Conservation (phyloP, 2,113 vertebrate species). For the Pachyramphus minor region DNA sequence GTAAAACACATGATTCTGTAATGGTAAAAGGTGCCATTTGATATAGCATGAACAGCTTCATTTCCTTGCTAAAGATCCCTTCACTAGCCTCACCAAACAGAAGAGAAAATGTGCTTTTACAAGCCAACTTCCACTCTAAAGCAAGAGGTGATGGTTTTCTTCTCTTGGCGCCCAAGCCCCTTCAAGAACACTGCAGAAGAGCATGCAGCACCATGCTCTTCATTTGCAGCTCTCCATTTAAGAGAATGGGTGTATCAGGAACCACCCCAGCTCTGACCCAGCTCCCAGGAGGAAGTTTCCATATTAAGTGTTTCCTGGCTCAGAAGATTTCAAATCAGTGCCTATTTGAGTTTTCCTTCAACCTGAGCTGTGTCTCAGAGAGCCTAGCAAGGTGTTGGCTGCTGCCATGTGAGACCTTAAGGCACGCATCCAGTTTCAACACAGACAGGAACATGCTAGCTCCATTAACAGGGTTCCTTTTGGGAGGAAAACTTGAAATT, state of each 20-base stretch:
- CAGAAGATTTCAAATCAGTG: neutral
- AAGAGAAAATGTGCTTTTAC: neutral
- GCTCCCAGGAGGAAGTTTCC: neutral
- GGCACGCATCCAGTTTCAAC: neutral
- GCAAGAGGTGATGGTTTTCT: neutral
- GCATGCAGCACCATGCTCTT: neutral
- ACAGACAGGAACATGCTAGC: neutral
- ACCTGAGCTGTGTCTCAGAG: neutral
- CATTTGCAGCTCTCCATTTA: neutral
- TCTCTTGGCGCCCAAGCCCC: neutral
- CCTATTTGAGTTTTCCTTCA: neutral
- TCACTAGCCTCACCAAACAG: neutral
- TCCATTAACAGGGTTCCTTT: neutral
- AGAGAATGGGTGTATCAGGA: neutral
- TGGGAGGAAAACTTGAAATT: neutral
- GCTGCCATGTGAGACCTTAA: neutral
- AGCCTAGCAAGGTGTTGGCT: neutral
- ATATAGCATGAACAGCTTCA: neutral
- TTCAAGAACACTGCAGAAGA: neutral
- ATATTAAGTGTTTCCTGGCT: neutral
- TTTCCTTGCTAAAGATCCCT: neutral
- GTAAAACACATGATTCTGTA: conserved; percentile 21
- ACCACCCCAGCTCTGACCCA: neutral
- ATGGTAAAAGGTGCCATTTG: neutral
- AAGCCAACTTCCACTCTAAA: neutral